These are phyloP conservation scores for Trachythela sp. DNA, from an alignment of 64 coral and sea anemone species.

Conservation along the genomic window DNA sequence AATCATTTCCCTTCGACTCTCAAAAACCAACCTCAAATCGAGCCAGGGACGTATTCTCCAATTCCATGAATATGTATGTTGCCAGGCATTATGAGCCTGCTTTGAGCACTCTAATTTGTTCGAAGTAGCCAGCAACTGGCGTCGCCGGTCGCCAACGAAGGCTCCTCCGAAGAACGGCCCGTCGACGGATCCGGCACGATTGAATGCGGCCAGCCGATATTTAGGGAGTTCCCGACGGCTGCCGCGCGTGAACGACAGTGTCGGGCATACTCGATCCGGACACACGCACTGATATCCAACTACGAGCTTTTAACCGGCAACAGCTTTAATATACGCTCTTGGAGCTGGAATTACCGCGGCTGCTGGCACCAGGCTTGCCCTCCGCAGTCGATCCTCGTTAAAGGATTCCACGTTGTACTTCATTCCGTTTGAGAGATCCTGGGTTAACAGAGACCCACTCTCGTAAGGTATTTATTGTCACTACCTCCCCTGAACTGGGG, in stretches of 20 bases:
- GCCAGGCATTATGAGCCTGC: neutral
- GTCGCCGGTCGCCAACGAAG: neutral
- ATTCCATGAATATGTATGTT: neutral
- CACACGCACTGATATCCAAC: neutral
- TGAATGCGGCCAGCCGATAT: too few relatives aligned
- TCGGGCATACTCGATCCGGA: neutral
- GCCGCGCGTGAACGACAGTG: too few relatives aligned
- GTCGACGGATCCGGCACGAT: too few relatives aligned
- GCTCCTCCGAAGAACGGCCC: too few relatives aligned
- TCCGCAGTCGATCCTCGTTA: neutral
- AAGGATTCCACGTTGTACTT: neutral
- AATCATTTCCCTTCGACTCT: neutral
- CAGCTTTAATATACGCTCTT: neutral
- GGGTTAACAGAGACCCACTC: neutral
- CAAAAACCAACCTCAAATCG: neutral
- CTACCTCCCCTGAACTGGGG: neutral
- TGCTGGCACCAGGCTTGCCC: slow-evolving; percentile 21
- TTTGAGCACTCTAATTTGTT: neutral
- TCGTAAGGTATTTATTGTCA: neutral
- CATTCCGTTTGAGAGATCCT: neutral
- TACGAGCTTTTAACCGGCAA: neutral
- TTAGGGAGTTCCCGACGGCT: too few relatives aligned
- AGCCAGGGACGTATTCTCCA: neutral
- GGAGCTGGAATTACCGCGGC: slow-evolving; percentile 20
- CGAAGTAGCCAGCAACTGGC: too few relatives aligned